phyloP scores from a whole-genome alignment of 2,797 vertebrate genomes.

The Sebastolobus alascanus region DNA sequence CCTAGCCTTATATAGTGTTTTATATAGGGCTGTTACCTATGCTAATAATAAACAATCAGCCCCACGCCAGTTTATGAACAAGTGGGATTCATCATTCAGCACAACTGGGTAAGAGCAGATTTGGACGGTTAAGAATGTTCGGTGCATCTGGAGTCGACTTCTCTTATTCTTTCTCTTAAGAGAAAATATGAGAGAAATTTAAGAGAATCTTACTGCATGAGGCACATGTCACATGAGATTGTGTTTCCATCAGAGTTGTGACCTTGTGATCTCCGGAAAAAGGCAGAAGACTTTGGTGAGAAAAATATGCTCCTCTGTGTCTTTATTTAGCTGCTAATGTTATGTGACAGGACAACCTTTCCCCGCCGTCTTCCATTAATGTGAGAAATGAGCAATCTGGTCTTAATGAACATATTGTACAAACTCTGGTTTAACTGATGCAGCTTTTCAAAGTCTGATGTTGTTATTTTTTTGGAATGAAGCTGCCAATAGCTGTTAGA shows the following conservation, averaged over 20 bases:
- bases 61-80: not conserved
- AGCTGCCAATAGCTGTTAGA: slow-evolving; percentile 1
- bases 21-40: no score
- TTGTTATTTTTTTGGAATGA: not conserved
- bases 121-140: not conserved
- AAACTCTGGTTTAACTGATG: not conserved
- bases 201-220: not conserved
- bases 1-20: no score
- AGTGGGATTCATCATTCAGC: not conserved
- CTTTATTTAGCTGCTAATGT: slow-evolving; percentile 23
- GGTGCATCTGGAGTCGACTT: not conserved
- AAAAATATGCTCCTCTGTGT: slow-evolving; percentile 13
- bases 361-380: slow-evolving; percentile 14
- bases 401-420: slow-evolving; percentile 20
- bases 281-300: not conserved
- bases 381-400: slow-evolving; percentile 24
- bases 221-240: not conserved
- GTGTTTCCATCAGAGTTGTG: not conserved
- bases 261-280: not conserved
- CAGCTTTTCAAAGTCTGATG: not conserved
- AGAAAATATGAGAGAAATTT: not conserved
- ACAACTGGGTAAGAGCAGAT: not conserved
- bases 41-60: not conserved
- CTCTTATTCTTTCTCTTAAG: not conserved
- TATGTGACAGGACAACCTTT: slow-evolving; percentile 34